A percentile compares a stretch with the other conserved stretches of the same genome.
Conservation (phyloP, 2,888 invertebrate genomes). For the Operophtera brumata region DNA sequence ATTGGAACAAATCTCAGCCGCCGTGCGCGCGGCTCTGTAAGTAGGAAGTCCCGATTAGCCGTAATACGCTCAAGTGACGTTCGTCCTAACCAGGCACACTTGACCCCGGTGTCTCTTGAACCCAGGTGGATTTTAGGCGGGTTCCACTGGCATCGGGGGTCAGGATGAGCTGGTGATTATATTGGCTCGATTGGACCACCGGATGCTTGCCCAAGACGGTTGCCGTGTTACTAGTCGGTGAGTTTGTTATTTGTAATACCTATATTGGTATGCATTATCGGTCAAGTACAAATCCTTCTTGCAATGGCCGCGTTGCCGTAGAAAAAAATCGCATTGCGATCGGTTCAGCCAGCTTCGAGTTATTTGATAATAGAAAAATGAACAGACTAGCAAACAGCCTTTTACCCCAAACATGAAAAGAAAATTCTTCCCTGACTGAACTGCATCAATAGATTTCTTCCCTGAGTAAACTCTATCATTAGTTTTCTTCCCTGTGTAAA, state of each 20-base stretch:
- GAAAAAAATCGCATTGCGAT: too few relatives aligned
- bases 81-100: conserved; percentile 32
- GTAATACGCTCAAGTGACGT: conserved; percentile 77
- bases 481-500: too few relatives aligned
- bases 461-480: too few relatives aligned
- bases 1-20: conserved; percentile 76
- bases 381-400: too few relatives aligned
- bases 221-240: conserved; percentile 41
- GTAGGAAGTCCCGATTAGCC: conserved; percentile 77
- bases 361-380: too few relatives aligned
- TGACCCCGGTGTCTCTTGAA: conserved; percentile 14
- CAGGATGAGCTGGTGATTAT: conserved; percentile 55
- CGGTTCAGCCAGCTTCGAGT: too few relatives aligned
- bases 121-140: conserved; percentile 23
- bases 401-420: too few relatives aligned
- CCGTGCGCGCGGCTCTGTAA: conserved; percentile 59
- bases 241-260: conserved; percentile 30
- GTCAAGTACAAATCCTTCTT: conserved; percentile 15
- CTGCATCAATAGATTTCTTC: too few relatives aligned
- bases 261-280: conserved; percentile 36
- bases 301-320: too few relatives aligned
- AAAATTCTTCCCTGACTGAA: too few relatives aligned
- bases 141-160: conserved; percentile 36
- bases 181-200: conserved; percentile 74
- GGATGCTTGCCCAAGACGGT: conserved; percentile 76